These are phyloP conservation scores for Oikopleura dioica DNA, from an alignment of 23 tunicate species.

Conservation along the genomic window DNA sequence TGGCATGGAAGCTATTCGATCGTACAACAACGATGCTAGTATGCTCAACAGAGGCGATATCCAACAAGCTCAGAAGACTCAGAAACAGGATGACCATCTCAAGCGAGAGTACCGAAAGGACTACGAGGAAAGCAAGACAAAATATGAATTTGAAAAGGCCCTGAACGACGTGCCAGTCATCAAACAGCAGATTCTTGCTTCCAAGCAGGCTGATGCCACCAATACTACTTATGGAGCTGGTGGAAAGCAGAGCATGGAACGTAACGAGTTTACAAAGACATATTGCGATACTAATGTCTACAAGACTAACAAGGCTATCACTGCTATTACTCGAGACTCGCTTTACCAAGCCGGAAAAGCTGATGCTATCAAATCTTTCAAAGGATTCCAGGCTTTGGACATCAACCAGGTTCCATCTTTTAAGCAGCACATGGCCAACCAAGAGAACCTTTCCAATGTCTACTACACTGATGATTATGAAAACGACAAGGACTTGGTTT, in stretches of 20 bases:
- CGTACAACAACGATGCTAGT: background rate
- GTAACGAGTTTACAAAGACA: background rate
- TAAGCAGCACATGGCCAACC: conserved; percentile 20
- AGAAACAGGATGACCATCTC: background rate
- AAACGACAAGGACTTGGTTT: conserved; percentile 11
- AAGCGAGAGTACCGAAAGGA: background rate
- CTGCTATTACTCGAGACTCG: conserved; percentile 1
- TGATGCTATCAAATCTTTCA: conserved; percentile 32
- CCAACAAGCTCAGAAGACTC: background rate
- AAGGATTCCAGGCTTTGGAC: conserved; percentile 94
- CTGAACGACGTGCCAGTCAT: background rate
- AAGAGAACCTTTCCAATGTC: conserved; percentile 8
- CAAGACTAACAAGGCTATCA: background rate
- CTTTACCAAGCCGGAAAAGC: conserved; percentile 41
- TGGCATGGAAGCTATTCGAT: background rate
- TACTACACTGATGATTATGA: background rate
- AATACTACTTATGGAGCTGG: background rate
- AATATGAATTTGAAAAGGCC: background rate
- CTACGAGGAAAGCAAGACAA: background rate
- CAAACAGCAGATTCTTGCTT: background rate
- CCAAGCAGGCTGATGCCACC: background rate
- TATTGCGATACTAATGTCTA: background rate
- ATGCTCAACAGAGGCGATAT: background rate
- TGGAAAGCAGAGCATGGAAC: background rate
- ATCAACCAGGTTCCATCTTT: conserved; percentile 72